phyloP scores from a whole-genome alignment of 2,113 vertebrate species.

The Delphinapterus leucas region DNA sequence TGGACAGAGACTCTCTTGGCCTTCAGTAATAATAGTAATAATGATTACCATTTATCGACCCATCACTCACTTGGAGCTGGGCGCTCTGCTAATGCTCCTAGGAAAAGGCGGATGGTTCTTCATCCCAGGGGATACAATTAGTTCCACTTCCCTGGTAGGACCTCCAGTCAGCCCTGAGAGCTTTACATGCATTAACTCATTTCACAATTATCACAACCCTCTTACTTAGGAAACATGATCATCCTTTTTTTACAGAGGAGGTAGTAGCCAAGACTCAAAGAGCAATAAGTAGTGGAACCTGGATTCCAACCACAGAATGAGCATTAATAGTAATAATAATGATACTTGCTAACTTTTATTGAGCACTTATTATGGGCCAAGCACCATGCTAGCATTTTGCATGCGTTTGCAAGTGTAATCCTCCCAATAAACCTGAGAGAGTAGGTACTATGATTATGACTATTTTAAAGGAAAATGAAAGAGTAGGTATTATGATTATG shows the following conservation, averaged over 20 bases:
- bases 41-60: background rate
- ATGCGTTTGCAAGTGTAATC: background rate
- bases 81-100: background rate
- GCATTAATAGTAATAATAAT: conserved; percentile 8
- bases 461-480: conserved; percentile 22
- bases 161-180: background rate
- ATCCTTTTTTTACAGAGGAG: background rate
- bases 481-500: background rate
- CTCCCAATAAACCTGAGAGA: conserved; percentile 5
- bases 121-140: conserved; percentile 24
- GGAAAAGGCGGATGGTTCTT: background rate
- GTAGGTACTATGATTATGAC: background rate
- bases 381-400: background rate
- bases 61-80: background rate
- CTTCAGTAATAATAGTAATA: conserved; percentile 33
- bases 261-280: background rate
- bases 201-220: background rate
- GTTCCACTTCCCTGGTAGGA: background rate
- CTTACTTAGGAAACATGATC: background rate
- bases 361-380: background rate
- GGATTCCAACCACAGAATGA: conserved; percentile 8
- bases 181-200: conserved; percentile 25
- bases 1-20: background rate
- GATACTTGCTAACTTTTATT: conserved; percentile 15
- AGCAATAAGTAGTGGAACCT: conserved; percentile 11